phyloP scores from a whole-genome alignment of 2,113 vertebrate genomes.

The Festucalex cinctus region DNA sequence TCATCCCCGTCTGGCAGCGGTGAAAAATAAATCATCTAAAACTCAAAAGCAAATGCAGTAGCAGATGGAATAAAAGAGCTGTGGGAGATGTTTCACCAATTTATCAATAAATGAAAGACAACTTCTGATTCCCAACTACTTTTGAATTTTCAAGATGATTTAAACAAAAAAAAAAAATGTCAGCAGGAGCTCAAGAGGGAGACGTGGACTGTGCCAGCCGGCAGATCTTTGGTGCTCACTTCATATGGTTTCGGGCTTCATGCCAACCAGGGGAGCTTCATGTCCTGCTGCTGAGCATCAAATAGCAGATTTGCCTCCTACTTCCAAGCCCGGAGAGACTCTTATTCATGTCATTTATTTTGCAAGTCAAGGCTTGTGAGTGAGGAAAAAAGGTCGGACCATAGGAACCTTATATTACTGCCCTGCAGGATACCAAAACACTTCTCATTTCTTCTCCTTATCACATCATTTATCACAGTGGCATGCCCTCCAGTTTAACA shows the following conservation, averaged over 20 bases:
- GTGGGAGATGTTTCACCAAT: constrained; percentile 38
- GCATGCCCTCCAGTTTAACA: constrained; percentile 18
- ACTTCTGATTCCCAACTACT: constrained; percentile 41
- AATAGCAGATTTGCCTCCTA: constrained; percentile 6
- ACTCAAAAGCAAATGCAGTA: constrained; percentile 4
- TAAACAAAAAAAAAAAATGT: constrained; percentile 20
- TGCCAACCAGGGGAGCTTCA: constrained; percentile 38
- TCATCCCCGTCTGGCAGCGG: constrained; percentile 3
- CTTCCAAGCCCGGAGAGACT: constrained; percentile 17
- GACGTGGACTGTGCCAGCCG: constrained; percentile 17
- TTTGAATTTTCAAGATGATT: constrained; percentile 57
- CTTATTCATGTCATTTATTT: constrained; percentile 19
- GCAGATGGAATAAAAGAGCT: constrained; percentile 25
- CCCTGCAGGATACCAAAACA: constrained; percentile 53
- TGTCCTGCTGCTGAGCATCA: constrained; percentile 20
- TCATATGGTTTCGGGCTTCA: constrained; percentile 45
- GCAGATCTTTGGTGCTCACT: constrained; percentile 35
- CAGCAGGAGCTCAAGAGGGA: constrained; percentile 19
- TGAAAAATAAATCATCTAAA: constrained; percentile 22
- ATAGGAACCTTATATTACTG: constrained; percentile 16
- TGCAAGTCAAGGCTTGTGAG: constrained; percentile 20
- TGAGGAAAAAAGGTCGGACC: constrained; percentile 17
- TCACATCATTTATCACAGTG: constrained; percentile 22
- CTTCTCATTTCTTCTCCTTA: constrained; percentile 26
- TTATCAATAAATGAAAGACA: constrained; percentile 45